A percentile compares a stretch with the other conserved stretches of the same genome.
phyloP scores from a whole-genome alignment of 2,888 invertebrate genomes.

The Caenorhabditis sp. region DNA sequence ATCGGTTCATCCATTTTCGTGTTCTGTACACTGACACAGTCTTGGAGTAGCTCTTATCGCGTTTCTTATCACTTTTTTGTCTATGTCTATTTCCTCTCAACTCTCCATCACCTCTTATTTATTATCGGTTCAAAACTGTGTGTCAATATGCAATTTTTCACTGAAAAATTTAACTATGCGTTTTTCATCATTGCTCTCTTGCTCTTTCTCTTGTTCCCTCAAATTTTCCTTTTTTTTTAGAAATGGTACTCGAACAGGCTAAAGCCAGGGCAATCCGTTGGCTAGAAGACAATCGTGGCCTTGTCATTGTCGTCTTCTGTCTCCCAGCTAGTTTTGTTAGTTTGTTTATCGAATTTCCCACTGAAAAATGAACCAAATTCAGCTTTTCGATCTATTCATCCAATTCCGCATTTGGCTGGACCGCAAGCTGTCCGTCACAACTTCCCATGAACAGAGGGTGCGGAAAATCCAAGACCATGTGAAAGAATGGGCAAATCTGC shows the following conservation, averaged over 20 bases:
- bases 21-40: no score
- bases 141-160: slow-evolving; percentile 20
- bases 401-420: slow-evolving; percentile 73
- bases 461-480: slow-evolving; percentile 73
- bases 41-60: background rate
- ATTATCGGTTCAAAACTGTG: slow-evolving; percentile 36
- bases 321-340: slow-evolving; percentile 87
- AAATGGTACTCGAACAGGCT: slow-evolving; percentile 47
- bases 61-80: background rate
- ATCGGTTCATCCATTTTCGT: slow-evolving; percentile 5
- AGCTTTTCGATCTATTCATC: slow-evolving; percentile 78
- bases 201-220: background rate
- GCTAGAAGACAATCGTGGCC: slow-evolving; percentile 79
- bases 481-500: slow-evolving; percentile 82
- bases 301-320: slow-evolving; percentile 87
- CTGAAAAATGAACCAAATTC: slow-evolving; percentile 18
- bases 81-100: slow-evolving; percentile 20
- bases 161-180: background rate
- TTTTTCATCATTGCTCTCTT: no score
- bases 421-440: slow-evolving; percentile 66
- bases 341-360: slow-evolving; percentile 21
- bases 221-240: slow-evolving; percentile 19
- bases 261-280: slow-evolving; percentile 71
- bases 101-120: background rate
- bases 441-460: slow-evolving; percentile 79